Conservation (phyloP, 2,113 vertebrate species). For the Motacilla alba region DNA sequence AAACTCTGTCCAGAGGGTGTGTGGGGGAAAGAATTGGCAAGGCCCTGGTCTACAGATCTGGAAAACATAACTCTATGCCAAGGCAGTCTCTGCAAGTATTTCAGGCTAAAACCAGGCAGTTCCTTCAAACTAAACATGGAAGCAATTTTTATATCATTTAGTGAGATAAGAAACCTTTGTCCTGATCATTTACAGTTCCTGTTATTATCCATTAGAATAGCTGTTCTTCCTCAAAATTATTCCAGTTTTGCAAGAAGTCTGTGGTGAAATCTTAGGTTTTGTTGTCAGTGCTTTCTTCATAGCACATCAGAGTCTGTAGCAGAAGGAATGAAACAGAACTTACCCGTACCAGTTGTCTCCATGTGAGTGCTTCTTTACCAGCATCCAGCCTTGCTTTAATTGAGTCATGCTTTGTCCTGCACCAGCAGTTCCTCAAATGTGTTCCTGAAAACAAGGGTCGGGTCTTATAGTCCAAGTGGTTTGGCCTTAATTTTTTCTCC, state of each 20-base stretch:
- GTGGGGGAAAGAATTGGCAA: not conserved
- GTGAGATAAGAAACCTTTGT: not conserved
- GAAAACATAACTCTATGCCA: not conserved
- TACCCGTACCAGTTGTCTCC: not conserved
- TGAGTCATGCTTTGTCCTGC: not conserved
- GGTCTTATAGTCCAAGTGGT: not conserved
- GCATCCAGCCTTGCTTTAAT: not conserved
- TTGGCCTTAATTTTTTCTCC: not conserved
- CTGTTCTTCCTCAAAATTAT: not conserved
- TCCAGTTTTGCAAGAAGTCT: not conserved
- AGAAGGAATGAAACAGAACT: slow-evolving; percentile 3
- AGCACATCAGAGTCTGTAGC: not conserved
- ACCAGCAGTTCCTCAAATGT: not conserved
- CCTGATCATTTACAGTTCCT: not conserved
- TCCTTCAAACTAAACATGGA: not conserved
- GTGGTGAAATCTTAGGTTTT: not conserved
- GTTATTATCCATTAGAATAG: not conserved
- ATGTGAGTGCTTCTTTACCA: not conserved
- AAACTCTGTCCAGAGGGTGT: not conserved
- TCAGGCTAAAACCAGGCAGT: not conserved
- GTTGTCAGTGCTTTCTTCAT: not conserved
- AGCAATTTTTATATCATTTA: not conserved
- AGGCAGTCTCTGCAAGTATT: not conserved
- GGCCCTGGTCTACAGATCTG: not conserved
- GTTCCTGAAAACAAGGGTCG: not conserved